Evolutionary conservation across 2,113 vertebrate species (phyloP), one percentile per base, ranked within the genome.

Genomic region (Eublepharis macularius): DNA sequence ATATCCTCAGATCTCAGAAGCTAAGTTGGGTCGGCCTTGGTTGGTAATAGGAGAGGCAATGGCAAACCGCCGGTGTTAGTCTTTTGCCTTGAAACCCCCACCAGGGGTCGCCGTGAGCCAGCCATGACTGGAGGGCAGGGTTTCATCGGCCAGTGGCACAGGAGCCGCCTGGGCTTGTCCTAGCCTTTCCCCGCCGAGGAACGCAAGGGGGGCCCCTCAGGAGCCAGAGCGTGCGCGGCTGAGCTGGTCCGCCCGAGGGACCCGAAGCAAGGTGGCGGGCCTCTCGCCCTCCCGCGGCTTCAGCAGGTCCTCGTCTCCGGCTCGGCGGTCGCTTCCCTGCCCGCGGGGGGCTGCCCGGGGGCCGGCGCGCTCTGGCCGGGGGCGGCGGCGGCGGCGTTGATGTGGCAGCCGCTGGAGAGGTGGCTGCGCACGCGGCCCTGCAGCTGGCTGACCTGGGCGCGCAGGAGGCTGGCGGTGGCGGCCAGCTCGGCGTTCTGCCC

Each of bases 341-440:
- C 76, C 12, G 75, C 82, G 5, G 87, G 66, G 4, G 73, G 68
- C 70, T 69, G 65, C 9, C 36, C 11, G 19, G 86, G 2, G 66
- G 74, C 9, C n/a, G 82, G 49, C 16, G 76, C 24, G 49, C 65
- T 70, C 49, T 85, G 83, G 2, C 66, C 2, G 7, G 90, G 19
- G 68, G 78, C 9, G 14, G 86, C 26, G 2, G 84, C 87, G 12
- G 90, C 73, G 63, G 94, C 88, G 47, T 92, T 92, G 83, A 97
- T 95, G 81, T 96, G 96, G 84, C 96, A 97, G 60, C 96, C 96
- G 24, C 94, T 96, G 87, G 96, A 96, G 84, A 96, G 95, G 75
- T 97, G 96, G 92, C 95, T 97, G 91, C 96, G 95, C 84, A 97
- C 96, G 66, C 96, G 96, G 81, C 96, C 95, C 91, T 96, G 96